Percentiles rank a stretch among this genome's conserved stretches.
Evolutionary conservation across 2,113 vertebrate species (phyloP).

Genomic region (Eclectus roratus): DNA sequence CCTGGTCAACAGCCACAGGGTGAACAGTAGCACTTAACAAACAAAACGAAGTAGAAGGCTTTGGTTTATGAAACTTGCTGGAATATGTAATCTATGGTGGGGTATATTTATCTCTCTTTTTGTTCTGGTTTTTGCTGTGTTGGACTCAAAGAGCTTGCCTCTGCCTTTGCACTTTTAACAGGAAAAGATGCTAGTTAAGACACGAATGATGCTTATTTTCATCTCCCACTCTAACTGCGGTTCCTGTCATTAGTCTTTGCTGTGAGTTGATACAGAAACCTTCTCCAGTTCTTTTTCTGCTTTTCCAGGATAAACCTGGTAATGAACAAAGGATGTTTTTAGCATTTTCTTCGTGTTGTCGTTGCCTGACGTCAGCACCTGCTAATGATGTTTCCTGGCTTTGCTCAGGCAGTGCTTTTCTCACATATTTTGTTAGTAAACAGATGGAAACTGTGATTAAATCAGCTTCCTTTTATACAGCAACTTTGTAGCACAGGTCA

Average conservation of each 20-base stretch:
- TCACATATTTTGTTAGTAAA: neutral
- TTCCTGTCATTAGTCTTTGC: neutral
- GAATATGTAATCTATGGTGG: neutral
- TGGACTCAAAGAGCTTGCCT: neutral
- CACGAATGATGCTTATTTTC: neutral
- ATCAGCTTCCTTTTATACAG: neutral
- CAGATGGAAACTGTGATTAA: neutral
- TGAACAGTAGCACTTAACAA: neutral
- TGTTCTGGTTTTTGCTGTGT: fast-evolving
- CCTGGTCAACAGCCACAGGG: neutral
- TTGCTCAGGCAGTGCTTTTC: neutral
- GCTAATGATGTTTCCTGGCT: slow-evolving; percentile 21
- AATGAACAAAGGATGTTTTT: slow-evolving; percentile 22
- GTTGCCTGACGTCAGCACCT: neutral
- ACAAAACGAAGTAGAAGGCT: neutral
- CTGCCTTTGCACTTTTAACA: neutral
- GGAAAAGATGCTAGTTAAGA: neutral
- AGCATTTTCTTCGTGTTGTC: neutral
- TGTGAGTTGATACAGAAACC: neutral
- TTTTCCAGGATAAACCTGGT: neutral
- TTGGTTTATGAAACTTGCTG: neutral
- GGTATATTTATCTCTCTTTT: neutral
- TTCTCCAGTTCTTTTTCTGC: neutral
- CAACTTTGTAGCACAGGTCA: neutral
- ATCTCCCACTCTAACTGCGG: neutral